A percentile compares a stretch with the other conserved stretches of the same genome.
phyloP scores from a whole-genome alignment of 2,113 vertebrate species.

The Ivindomyrus marchei region DNA sequence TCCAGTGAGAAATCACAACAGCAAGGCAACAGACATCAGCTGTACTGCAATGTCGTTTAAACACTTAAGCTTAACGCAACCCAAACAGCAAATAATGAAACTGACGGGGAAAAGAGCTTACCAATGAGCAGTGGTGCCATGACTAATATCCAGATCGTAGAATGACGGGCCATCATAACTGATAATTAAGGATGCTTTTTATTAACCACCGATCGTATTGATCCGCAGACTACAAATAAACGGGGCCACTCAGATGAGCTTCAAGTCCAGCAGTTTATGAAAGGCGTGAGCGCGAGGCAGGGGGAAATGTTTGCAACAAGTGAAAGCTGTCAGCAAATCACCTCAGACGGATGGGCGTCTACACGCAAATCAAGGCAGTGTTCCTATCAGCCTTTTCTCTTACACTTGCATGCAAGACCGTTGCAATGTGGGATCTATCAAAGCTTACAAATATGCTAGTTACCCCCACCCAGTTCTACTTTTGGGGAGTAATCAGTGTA shows the following conservation, averaged over 20 bases:
- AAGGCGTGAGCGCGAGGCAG: not conserved
- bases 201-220: not conserved
- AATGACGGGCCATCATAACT: not conserved
- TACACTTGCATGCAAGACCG: not conserved
- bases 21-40: not conserved
- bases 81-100: constrained; percentile 22
- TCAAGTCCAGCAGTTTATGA: not conserved
- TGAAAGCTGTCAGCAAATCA: not conserved
- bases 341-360: not conserved
- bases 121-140: constrained; percentile 30
- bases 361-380: not conserved
- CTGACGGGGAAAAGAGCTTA: constrained; percentile 29
- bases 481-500: not conserved
- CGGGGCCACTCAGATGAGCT: not conserved
- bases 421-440: not conserved
- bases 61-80: not conserved
- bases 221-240: not conserved
- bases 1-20: not conserved
- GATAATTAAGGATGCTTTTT: not conserved
- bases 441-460: not conserved
- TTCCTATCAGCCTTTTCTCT: not conserved
- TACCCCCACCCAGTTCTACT: not conserved
- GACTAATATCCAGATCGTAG: not conserved
- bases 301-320: not conserved
- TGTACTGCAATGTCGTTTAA: not conserved